A percentile compares a stretch with the other conserved stretches of the same genome.
phyloP scores from a whole-genome alignment of 2,888 invertebrate species.

The Caenorhabditis sp. region DNA sequence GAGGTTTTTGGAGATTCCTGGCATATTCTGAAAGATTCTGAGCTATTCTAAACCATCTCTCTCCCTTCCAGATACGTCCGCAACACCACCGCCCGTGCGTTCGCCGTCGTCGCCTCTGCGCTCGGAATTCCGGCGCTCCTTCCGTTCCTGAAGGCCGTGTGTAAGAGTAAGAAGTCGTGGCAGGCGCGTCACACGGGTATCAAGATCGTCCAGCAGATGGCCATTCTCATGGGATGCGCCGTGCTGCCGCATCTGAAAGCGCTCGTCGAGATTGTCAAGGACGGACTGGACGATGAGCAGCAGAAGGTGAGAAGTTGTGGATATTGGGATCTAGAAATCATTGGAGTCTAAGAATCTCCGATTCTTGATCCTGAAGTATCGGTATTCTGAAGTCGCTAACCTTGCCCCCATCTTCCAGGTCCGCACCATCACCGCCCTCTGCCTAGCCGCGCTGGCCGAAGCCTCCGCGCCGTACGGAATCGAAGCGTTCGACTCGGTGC shows the following conservation, averaged over 20 bases:
- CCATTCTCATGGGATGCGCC: conserved; percentile 99
- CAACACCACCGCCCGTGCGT: conserved; percentile 98
- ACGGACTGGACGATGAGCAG: conserved; percentile 97
- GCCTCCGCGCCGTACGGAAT: conserved; percentile 99
- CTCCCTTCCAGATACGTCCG: conserved; percentile 89
- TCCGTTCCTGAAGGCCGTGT: conserved; percentile 97
- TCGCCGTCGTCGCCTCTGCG: conserved; percentile 99
- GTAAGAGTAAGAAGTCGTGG: conserved; percentile 99
- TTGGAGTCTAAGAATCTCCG: too few species aligned
- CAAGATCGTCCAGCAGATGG: conserved; percentile 99
- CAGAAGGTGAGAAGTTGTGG: conserved; percentile 89
- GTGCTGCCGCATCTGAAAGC: conserved; percentile 98
- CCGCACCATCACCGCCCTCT: conserved; percentile 97
- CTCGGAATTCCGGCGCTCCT: conserved; percentile 97
- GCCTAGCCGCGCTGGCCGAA: conserved; percentile 98
- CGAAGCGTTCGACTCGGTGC: conserved; percentile 98
- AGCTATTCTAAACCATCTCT: neutral
- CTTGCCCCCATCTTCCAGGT: conserved; percentile 66
- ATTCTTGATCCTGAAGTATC: too few species aligned
- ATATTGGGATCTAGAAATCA: conserved; percentile 7
- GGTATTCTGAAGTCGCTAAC: too few species aligned
- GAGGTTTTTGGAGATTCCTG: neutral
- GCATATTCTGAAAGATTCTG: neutral
- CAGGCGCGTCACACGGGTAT: conserved; percentile 98
- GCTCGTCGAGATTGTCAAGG: conserved; percentile 99